Base-by-base conservation (phyloP, 2,797 vertebrate genomes). In the Sparus aurata region DNA sequence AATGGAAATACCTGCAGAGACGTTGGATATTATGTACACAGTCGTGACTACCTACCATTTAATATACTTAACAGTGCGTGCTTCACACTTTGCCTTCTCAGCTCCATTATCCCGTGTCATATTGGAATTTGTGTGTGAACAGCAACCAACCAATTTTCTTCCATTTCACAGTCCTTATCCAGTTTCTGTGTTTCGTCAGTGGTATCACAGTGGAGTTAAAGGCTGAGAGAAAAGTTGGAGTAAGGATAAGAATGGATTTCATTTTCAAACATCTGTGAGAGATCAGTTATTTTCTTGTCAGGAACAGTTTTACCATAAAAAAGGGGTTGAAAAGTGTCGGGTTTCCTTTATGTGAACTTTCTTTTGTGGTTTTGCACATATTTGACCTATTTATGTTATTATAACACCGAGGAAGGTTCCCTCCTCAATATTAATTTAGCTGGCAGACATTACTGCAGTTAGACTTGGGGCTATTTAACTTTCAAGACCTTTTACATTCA, bases 1-100 rank as follows among this genome's bases (percentile, higher is more conserved):
- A 79, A 83, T 69, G 52, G 45, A 86, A 79, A 83, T 67, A 82
- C 70, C 57, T 81, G 67, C 73, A 77, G 41, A 70, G 16, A 66
- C 2, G 2, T 16, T 47, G 25, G 62, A 80, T 61, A 71, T 74
- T 78, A 64, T 76, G 7, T 46, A 69, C 25, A 55, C 12, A 52
- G 25, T 54, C 2, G 1, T 60, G 69, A 72, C 68, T 27, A 66
- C 17, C 58, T 52, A n/a, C 77, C n/a, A 80, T 83, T 79, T 46
- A 79, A 75, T 73, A 70, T 41, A 23, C 49, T 78, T 64, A 57
- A 68, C 45, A 77, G 18, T 81, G 62, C 12, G 1, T 71, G 59
- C 22, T 7, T 53, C 74, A 41, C 68, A 89, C 20, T 68, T 75
- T 59, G 49, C 50, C 41, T 68, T 57, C 49, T 63, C n/a, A 59